Base-by-base conservation (phyloP, 1,140 invertebrate species). In the Anoplophora glabripennis region DNA sequence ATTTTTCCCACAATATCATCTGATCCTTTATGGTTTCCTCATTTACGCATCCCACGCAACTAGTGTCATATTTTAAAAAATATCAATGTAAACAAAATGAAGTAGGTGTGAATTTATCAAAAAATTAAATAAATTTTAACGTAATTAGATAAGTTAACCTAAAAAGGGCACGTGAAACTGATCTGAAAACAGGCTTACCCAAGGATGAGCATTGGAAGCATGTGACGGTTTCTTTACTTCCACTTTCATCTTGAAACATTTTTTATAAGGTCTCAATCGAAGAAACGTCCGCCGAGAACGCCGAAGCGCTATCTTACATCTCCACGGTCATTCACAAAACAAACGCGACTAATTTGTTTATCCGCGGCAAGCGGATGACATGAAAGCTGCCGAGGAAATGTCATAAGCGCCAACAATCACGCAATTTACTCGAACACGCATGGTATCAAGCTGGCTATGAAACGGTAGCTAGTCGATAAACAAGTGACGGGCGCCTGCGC, bases 181-280 rank as follows among this genome's bases (percentile, higher is more conserved):
- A 40, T 21, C 15, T 7, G 11, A 4, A 58, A 45, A 45, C 9
- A 8, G 42, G 34, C 63, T 67, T 58, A 72, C 68, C 70, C 68
- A 72, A 14, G 60, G 59, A 64, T 70, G 60, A 57, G 42, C 41
- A 11, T 17, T 54, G 36, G 57, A 52, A 37, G 53, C 46, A 47
- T 61, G 60, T 51, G 53, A 47, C 58, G 47, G 36, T 49, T 70
- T 61, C 61, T 58, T 66, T 37, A 53, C 40, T 33, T 59, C 36
- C 55, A 68, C 68, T 64, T 70, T 70, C 68, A 70, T 70, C 53
- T 66, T 66, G 59, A 64, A 61, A 37, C 58, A 64, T 70, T 49
- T 63, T 28, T 28, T 28, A 28, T 28, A 28, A 5, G 21, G 17
- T 5, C 17, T 33, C 8, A 56, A 33, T 46, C 35, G 40, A 34